Conservation (phyloP, 2,113 vertebrate genomes). For the Blennius ocellaris region DNA sequence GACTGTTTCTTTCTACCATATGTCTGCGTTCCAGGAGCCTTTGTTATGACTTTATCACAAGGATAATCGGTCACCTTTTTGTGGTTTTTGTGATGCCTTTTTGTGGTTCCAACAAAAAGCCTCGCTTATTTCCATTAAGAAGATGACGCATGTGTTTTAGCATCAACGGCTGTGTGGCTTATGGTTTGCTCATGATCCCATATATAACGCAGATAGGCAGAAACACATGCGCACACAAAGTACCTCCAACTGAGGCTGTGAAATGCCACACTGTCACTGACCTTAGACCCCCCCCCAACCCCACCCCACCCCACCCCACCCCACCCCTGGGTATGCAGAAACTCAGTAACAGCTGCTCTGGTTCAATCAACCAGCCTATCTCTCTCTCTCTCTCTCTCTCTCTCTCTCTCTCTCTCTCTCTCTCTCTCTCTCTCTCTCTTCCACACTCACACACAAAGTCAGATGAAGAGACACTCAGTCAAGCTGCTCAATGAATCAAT, state of each 20-base stretch:
- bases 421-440: too few relatives aligned
- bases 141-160: background rate
- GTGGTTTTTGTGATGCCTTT: background rate
- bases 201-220: slow-evolving; percentile 34
- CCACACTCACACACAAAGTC: slow-evolving; percentile 2
- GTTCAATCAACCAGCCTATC: slow-evolving; percentile 20
- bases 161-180: slow-evolving; percentile 1
- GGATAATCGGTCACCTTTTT: background rate
- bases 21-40: background rate
- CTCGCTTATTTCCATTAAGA: slow-evolving; percentile 12
- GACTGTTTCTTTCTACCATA: background rate
- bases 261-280: slow-evolving; percentile 66
- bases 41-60: slow-evolving; percentile 19
- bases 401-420: too few relatives aligned
- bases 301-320: too few relatives aligned
- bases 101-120: background rate
- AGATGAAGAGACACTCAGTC: background rate
- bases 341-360: slow-evolving; percentile 69
- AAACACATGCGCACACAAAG: slow-evolving; percentile 38
- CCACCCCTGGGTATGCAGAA: slow-evolving; percentile 38
- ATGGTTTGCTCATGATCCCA: background rate
- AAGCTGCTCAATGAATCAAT: slow-evolving; percentile 40
- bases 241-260: slow-evolving; percentile 32
- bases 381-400: slow-evolving; percentile 15
- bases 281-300: slow-evolving; percentile 12